Evolutionary conservation across 2,888 invertebrate species (phyloP).

Genomic region (Eulithis prunata): DNA sequence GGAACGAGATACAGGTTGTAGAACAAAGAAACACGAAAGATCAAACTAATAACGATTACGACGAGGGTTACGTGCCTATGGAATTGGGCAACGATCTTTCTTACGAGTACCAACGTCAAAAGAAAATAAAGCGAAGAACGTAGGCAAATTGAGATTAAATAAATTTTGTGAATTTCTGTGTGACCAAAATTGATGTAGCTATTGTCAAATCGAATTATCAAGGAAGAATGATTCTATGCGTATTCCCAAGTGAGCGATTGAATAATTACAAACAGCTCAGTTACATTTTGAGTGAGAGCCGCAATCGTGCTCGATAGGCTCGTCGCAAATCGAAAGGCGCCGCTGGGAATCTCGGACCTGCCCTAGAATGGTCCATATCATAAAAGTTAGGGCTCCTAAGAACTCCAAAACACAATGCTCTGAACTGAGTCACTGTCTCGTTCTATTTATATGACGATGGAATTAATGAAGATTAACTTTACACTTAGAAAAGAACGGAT

Average conservation of each 20-base stretch:
- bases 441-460: too few relatives aligned
- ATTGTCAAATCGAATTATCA: neutral
- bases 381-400: neutral
- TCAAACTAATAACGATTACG: conserved; percentile 13
- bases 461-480: too few relatives aligned
- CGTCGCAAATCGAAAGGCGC: conserved; percentile 34
- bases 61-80: neutral
- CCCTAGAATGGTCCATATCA: conserved; percentile 22
- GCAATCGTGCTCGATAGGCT: conserved; percentile 34
- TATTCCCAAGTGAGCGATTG: conserved; percentile 28
- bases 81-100: neutral
- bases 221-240: neutral
- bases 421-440: too few relatives aligned
- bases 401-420: too few relatives aligned
- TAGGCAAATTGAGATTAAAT: too few relatives aligned
- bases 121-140: neutral
- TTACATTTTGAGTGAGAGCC: conserved; percentile 37
- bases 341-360: conserved; percentile 33
- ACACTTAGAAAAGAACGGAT: too few relatives aligned
- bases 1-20: conserved; percentile 26
- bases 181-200: neutral
- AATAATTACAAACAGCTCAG: conserved; percentile 40
- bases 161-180: too few relatives aligned
- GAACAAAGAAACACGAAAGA: conserved; percentile 27
- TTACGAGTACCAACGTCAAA: neutral